These are phyloP conservation scores for Acronicta psi DNA, from an alignment of 2,888 invertebrate species.

Conservation along the genomic window DNA sequence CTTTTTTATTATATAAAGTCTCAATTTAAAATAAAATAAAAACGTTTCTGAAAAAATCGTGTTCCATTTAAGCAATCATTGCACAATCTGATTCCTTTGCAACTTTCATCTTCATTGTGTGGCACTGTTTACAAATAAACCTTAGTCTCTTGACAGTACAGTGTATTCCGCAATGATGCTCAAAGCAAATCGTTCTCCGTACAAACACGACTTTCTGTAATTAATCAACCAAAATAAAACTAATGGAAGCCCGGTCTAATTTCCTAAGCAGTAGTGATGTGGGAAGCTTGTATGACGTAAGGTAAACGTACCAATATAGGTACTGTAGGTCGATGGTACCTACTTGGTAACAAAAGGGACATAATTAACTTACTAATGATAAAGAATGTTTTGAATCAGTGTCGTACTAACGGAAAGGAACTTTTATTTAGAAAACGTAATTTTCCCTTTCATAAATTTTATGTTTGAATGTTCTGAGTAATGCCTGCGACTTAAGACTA, in stretches of 20 bases:
- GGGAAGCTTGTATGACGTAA: constrained; percentile 25
- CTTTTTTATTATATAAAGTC: too few relatives aligned
- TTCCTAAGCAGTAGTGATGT: constrained; percentile 43
- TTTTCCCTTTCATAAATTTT: constrained; percentile 2
- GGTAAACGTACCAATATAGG: constrained; percentile 11
- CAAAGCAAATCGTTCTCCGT: constrained; percentile 6
- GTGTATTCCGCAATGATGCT: constrained; percentile 19
- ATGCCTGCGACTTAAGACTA: too few relatives aligned
- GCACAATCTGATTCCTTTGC: constrained; percentile 16
- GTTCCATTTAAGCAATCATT: constrained; percentile 2
- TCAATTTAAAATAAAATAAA: too few relatives aligned
- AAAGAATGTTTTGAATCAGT: constrained; percentile 11
- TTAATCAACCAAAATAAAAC: constrained; percentile 52
- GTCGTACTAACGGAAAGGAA: constrained; percentile 17
- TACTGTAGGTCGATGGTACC: too few relatives aligned
- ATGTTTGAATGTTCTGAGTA: too few relatives aligned
- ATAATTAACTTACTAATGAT: constrained; percentile 23
- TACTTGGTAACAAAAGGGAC: constrained; percentile 39
- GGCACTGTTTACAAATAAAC: constrained; percentile 37
- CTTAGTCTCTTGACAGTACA: constrained; percentile 17
- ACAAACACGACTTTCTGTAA: constrained; percentile 40
- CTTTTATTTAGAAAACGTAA: constrained; percentile 10
- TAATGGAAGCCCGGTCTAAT: constrained; percentile 38
- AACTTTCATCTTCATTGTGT: constrained; percentile 38
- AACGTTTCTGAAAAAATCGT: not conserved